Percentiles rank a stretch among this genome's conserved stretches.
phyloP scores from a whole-genome alignment of 2,888 invertebrate species.

The Lasioglossum malachurum region DNA sequence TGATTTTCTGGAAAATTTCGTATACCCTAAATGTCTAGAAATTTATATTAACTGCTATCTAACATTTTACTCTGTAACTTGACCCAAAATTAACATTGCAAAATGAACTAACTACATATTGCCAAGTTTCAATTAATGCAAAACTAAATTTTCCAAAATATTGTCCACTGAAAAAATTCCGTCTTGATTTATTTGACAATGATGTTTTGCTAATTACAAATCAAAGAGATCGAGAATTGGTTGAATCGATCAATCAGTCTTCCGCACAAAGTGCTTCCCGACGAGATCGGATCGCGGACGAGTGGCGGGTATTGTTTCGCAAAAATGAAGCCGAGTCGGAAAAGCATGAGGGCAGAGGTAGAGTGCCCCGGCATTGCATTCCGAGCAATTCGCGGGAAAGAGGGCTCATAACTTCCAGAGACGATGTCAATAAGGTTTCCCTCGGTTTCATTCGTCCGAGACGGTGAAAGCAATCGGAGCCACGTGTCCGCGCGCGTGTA shows the following conservation, averaged over 20 bases:
- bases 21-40: background rate
- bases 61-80: background rate
- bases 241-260: background rate
- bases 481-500: background rate
- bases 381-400: background rate
- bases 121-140: background rate
- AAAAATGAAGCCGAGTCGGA: background rate
- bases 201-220: background rate
- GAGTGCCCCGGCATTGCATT: background rate
- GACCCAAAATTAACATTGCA: background rate
- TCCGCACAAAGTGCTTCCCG: background rate
- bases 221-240: background rate
- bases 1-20: background rate
- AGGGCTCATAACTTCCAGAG: background rate
- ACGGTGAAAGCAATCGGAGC: conserved; percentile 2
- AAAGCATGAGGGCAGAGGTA: background rate
- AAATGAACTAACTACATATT: background rate
- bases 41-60: background rate
- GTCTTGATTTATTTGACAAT: background rate
- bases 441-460: conserved; percentile 6
- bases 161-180: background rate
- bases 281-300: background rate
- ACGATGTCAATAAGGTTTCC: conserved; percentile 1
- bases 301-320: background rate
- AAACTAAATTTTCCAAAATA: background rate